These are phyloP conservation scores for Stenolophus ochropezus DNA, from an alignment of 2,888 invertebrate genomes.

Conservation along the genomic window DNA sequence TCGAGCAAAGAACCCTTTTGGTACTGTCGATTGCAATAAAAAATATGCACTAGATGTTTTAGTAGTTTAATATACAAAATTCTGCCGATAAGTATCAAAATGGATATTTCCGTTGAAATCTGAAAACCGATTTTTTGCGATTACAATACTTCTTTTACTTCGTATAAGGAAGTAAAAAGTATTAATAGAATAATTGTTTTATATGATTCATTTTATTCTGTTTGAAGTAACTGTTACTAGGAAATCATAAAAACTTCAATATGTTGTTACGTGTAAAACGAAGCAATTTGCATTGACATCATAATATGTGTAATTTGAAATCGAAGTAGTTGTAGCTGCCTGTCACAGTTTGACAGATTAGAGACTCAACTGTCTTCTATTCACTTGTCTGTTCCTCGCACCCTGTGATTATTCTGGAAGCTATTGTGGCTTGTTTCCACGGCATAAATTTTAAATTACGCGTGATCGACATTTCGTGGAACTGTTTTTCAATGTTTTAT, in stretches of 20 bases:
- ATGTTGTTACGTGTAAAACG: neutral
- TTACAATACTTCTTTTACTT: no score
- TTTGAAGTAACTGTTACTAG: neutral
- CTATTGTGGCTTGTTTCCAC: neutral
- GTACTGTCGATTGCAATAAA: no score
- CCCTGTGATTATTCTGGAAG: neutral
- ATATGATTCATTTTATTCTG: no score
- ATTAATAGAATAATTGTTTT: no score
- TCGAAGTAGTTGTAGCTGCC: neutral
- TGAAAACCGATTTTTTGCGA: no score
- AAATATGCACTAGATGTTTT: no score
- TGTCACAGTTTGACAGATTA: neutral
- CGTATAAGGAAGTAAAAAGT: no score
- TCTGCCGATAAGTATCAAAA: no score
- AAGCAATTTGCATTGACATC: neutral
- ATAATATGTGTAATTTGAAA: neutral
- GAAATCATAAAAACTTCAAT: neutral
- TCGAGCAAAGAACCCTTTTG: no score
- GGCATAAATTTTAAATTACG: slow-evolving; percentile 31
- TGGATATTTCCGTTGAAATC: no score
- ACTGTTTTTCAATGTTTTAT: slow-evolving; percentile 44
- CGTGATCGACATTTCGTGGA: slow-evolving; percentile 45
- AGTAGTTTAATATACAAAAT: no score
- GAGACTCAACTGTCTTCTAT: neutral
- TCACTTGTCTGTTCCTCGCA: neutral